A percentile compares a stretch with the other conserved stretches of the same genome.
phyloP scores from a whole-genome alignment of 1,140 invertebrate genomes.

The Drosophila bipectinata region DNA sequence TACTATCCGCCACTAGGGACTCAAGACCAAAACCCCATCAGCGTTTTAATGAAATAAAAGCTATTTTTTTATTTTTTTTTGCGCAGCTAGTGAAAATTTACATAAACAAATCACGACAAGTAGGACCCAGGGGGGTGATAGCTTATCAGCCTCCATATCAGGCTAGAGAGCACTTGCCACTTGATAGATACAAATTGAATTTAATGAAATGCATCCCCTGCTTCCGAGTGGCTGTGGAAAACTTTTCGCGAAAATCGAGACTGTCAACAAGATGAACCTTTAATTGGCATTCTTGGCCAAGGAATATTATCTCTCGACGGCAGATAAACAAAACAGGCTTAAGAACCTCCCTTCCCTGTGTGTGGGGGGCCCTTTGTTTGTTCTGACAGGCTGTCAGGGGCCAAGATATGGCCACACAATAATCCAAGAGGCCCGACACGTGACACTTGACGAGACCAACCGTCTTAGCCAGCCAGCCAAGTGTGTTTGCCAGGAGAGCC shows the following conservation, averaged over 20 bases:
- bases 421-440: slow-evolving; percentile 46
- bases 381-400: slow-evolving; percentile 68
- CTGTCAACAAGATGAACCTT: slow-evolving; percentile 17
- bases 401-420: slow-evolving; percentile 73
- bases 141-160: slow-evolving; percentile 44
- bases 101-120: slow-evolving; percentile 55
- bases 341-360: slow-evolving; percentile 14
- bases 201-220: slow-evolving; percentile 53
- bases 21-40: slow-evolving; percentile 8
- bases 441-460: slow-evolving; percentile 61
- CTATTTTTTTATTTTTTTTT: slow-evolving; percentile 20
- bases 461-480: slow-evolving; percentile 29
- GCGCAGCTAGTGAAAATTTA: slow-evolving; percentile 51
- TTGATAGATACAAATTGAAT: slow-evolving; percentile 57
- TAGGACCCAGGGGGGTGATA: too few relatives aligned
- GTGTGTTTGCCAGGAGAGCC: slow-evolving; percentile 48
- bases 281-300: slow-evolving; percentile 31
- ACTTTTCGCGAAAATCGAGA: slow-evolving; percentile 2
- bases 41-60: slow-evolving; percentile 29
- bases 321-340: slow-evolving; percentile 47
- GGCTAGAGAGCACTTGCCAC: background rate
- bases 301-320: slow-evolving; percentile 30
- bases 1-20: background rate
- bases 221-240: slow-evolving; percentile 17
- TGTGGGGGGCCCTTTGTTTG: slow-evolving; percentile 55